A percentile compares a stretch with the other conserved stretches of the same genome.
phyloP scores from a whole-genome alignment of 2,113 vertebrate genomes.

The Ardeotis arabs region DNA sequence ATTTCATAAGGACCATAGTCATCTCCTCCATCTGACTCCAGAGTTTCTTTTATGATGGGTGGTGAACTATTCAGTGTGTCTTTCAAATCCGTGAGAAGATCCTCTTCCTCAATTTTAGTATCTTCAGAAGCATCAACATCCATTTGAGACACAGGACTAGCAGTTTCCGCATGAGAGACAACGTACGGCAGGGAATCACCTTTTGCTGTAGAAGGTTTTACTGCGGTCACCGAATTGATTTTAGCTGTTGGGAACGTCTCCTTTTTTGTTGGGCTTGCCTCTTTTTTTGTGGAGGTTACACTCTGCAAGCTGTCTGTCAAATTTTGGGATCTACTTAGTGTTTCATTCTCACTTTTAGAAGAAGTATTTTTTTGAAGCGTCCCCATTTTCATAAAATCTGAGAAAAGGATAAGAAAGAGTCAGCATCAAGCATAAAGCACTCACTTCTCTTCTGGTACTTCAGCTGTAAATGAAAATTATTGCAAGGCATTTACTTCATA shows the following conservation, averaged over 20 bases:
- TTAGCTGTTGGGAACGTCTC: background rate
- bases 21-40: constrained; percentile 64
- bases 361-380: background rate
- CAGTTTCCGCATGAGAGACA: background rate
- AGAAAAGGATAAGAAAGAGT: background rate
- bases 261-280: background rate
- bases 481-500: background rate
- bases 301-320: constrained; percentile 2
- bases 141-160: constrained; percentile 15
- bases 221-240: background rate
- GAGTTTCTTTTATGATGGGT: constrained; percentile 51
- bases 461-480: background rate
- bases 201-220: background rate
- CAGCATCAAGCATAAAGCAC: background rate
- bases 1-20: constrained; percentile 59
- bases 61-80: constrained; percentile 61
- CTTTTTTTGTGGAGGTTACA: background rate
- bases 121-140: constrained; percentile 68
- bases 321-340: background rate
- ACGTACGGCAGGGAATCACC: background rate
- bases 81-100: constrained; percentile 59
- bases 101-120: constrained; percentile 72
- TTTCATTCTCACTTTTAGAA: constrained; percentile 34
- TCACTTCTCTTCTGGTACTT: background rate
- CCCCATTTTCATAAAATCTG: accelerated